phyloP scores from a whole-genome alignment of 2,888 invertebrate genomes.

The Lapara coniferarum region DNA sequence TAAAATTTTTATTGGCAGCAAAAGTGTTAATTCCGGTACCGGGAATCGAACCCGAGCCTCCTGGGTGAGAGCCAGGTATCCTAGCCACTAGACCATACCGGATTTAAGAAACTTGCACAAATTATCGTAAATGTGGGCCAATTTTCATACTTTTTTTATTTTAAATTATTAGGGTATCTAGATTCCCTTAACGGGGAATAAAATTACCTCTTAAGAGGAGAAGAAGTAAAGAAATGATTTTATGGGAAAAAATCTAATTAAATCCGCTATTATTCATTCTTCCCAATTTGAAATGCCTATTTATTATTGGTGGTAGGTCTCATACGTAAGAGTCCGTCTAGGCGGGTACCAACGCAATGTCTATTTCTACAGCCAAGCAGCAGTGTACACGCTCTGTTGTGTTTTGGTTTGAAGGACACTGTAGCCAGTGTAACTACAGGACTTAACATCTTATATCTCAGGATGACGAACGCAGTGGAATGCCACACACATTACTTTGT shows the following conservation, averaged over 20 bases:
- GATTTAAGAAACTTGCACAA: constrained; percentile 30
- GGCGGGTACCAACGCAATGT: too few species aligned
- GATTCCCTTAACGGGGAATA: neutral
- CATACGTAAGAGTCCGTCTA: too few species aligned
- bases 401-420: too few species aligned
- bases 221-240: neutral
- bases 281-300: neutral
- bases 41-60: constrained; percentile 85
- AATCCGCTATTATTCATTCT: too few species aligned
- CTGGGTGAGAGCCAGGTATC: constrained; percentile 89
- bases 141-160: neutral
- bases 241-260: neutral
- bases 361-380: too few species aligned
- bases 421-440: too few species aligned
- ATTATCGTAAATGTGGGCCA: neutral
- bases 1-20: neutral
- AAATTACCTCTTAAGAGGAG: neutral
- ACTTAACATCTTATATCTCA: too few species aligned
- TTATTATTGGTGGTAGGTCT: too few species aligned
- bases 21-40: constrained; percentile 56
- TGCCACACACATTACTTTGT: too few species aligned
- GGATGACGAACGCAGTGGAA: too few species aligned
- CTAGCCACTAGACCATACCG: constrained; percentile 87
- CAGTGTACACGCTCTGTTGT: too few species aligned
- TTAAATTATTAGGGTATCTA: too few species aligned